phyloP scores from a whole-genome alignment of 2,797 vertebrate species.

The Oryzias dopingdopingensis region DNA sequence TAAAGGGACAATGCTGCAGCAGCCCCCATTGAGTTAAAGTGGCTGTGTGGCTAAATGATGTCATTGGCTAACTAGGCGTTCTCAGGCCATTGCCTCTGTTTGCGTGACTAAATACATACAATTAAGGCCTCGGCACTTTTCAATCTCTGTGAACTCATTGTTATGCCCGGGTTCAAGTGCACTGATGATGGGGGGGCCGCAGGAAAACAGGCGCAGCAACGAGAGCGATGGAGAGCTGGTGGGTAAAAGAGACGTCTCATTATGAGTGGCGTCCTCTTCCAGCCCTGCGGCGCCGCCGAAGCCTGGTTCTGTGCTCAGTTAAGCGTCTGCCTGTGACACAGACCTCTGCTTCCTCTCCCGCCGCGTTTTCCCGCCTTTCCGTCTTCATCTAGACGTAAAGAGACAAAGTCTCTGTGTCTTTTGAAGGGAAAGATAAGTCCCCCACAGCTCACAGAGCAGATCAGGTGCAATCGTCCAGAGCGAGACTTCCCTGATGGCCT shows the following conservation, averaged over 20 bases:
- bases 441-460: conserved; percentile 32
- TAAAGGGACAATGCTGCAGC: conserved; percentile 70
- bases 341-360: conserved; percentile 37
- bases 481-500: conserved; percentile 67
- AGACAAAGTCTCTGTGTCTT: no score
- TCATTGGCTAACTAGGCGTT: conserved; percentile 97
- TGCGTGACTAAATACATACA: conserved; percentile 99
- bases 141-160: conserved; percentile 98
- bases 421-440: no score
- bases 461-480: conserved; percentile 64
- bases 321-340: conserved; percentile 53
- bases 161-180: conserved; percentile 98
- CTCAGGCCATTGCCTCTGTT: conserved; percentile 99
- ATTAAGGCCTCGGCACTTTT: conserved; percentile 97
- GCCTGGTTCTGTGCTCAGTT: conserved; percentile 62
- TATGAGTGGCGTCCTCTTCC: conserved; percentile 81
- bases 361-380: conserved; percentile 34
- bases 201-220: conserved; percentile 88
- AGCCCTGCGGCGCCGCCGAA: conserved; percentile 75
- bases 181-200: conserved; percentile 96
- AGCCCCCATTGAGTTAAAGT: conserved; percentile 87
- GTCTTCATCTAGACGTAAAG: conserved; percentile 5
- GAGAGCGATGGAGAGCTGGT: conserved; percentile 79
- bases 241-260: conserved; percentile 89
- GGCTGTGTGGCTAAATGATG: conserved; percentile 90